phyloP scores from a whole-genome alignment of 1,140 invertebrate genomes.

The Drosophila bifasciata region DNA sequence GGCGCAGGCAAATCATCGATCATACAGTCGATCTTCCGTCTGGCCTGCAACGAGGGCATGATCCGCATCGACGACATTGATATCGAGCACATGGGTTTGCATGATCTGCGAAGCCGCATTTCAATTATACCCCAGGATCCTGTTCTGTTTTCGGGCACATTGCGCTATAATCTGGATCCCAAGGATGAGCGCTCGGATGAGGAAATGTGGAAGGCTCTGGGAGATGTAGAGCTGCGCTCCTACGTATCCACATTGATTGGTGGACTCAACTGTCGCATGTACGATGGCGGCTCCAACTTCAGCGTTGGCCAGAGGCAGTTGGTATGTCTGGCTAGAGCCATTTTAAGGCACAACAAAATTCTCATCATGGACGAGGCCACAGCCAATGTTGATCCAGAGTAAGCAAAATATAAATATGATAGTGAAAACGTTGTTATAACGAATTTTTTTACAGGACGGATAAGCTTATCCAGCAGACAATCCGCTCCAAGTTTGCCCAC shows the following conservation, averaged over 20 bases:
- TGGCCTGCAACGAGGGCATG: slow-evolving; percentile 87
- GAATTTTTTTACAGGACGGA: slow-evolving; percentile 85
- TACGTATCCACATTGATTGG: slow-evolving; percentile 85
- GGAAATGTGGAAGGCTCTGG: slow-evolving; percentile 92
- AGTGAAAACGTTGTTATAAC: slow-evolving; percentile 1
- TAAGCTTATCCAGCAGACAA: slow-evolving; percentile 89
- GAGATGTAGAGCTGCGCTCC: slow-evolving; percentile 91
- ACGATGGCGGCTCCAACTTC: slow-evolving; percentile 89
- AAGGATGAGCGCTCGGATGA: slow-evolving; percentile 90
- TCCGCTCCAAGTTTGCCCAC: slow-evolving; percentile 88
- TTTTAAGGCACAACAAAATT: slow-evolving; percentile 90
- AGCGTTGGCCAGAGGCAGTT: slow-evolving; percentile 92
- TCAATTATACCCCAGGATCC: slow-evolving; percentile 93
- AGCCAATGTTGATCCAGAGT: slow-evolving; percentile 89
- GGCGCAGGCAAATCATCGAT: slow-evolving; percentile 97
- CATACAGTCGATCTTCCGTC: slow-evolving; percentile 91
- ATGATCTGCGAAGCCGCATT: slow-evolving; percentile 88
- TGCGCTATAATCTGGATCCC: slow-evolving; percentile 92
- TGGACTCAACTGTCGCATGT: slow-evolving; percentile 87
- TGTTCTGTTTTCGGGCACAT: slow-evolving; percentile 90
- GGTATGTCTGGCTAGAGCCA: slow-evolving; percentile 90
- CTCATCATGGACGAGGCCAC: slow-evolving; percentile 92
- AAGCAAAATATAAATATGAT: slow-evolving; percentile 64
- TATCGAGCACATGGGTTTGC: slow-evolving; percentile 86
- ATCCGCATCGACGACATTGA: slow-evolving; percentile 87